These are phyloP conservation scores for Synergus japonicus DNA, from an alignment of 2,888 invertebrate genomes.

Conservation along the genomic window DNA sequence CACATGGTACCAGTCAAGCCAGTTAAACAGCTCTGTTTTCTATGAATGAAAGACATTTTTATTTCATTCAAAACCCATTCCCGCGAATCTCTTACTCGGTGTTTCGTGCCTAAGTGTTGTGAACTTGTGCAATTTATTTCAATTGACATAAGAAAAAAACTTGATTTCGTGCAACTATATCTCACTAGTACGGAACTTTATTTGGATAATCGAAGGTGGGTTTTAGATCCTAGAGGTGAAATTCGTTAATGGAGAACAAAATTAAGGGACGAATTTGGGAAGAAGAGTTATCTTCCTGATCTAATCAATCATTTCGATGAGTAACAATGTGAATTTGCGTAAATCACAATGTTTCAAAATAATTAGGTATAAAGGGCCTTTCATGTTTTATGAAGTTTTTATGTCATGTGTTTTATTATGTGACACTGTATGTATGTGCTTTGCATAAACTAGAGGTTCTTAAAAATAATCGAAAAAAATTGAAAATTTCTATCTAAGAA, in stretches of 20 bases:
- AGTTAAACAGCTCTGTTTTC: not conserved
- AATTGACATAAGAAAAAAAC: not conserved
- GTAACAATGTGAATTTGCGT: no score
- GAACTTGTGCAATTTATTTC: not conserved
- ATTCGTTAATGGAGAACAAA: not conserved
- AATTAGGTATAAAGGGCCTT: no score
- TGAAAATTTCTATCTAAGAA: no score
- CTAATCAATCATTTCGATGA: no score
- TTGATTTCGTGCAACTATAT: not conserved
- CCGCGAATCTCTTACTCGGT: slow-evolving; percentile 2
- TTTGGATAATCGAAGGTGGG: not conserved
- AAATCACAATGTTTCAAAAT: no score
- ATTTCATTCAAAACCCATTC: not conserved
- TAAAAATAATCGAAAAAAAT: no score
- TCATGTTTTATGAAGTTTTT: no score
- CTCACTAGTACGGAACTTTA: not conserved
- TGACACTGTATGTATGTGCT: no score
- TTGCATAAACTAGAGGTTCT: no score
- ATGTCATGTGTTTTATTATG: no score
- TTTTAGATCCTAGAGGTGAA: not conserved
- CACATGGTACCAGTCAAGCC: slow-evolving; percentile 42
- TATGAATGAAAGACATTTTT: slow-evolving; percentile 11
- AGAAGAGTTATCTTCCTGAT: no score
- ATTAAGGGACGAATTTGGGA: no score
- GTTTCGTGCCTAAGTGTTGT: not conserved